phyloP scores from a whole-genome alignment of 2,888 invertebrate genomes.

The Acholoe squamosa region DNA sequence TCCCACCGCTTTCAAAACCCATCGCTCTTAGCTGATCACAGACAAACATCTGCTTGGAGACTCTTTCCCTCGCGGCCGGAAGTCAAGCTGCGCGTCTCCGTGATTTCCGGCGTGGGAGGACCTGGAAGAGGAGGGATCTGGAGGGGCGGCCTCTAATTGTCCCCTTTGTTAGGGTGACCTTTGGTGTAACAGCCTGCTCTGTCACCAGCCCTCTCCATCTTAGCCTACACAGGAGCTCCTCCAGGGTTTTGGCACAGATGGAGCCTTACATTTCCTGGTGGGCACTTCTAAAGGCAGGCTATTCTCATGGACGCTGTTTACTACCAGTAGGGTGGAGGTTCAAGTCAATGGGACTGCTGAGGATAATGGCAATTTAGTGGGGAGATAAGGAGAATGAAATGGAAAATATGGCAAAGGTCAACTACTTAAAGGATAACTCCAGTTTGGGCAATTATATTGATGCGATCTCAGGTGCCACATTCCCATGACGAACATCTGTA shows the following conservation, averaged over 20 bases:
- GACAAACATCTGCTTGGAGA: constrained; percentile 13
- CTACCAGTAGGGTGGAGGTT: too few relatives aligned
- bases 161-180: constrained; percentile 19
- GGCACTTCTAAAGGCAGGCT: too few relatives aligned
- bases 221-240: background rate
- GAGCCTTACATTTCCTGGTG: too few relatives aligned
- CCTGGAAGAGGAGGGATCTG: background rate
- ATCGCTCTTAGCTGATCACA: background rate
- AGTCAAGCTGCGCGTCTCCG: constrained; percentile 18
- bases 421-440: too few relatives aligned
- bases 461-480: too few relatives aligned
- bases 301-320: too few relatives aligned
- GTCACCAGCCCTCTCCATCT: background rate
- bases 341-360: too few relatives aligned
- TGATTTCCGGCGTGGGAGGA: background rate
- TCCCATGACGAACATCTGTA: too few relatives aligned
- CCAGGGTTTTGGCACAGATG: background rate
- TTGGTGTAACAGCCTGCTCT: background rate
- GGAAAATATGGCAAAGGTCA: too few relatives aligned
- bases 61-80: background rate
- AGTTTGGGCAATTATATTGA: too few relatives aligned
- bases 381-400: too few relatives aligned
- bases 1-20: background rate
- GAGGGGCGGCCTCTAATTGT: background rate
- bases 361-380: too few relatives aligned